Evolutionary conservation across 2,113 vertebrate species (phyloP).

Genomic region (Anoplopoma fimbria): DNA sequence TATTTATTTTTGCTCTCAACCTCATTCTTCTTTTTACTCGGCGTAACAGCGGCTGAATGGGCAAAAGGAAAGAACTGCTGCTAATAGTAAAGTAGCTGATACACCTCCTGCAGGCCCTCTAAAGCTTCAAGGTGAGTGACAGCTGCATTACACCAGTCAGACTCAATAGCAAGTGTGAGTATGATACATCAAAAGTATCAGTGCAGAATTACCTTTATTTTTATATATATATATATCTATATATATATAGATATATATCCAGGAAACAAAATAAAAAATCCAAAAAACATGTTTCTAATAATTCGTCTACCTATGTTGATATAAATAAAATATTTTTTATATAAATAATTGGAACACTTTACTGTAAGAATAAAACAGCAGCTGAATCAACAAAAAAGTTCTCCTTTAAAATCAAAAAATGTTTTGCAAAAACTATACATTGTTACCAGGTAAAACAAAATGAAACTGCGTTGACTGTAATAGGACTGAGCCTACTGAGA

Average conservation of each 20-base stretch:
- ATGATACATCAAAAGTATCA: not conserved
- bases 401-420: not conserved
- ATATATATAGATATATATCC: not conserved
- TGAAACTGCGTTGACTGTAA: not conserved
- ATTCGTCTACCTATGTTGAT: not conserved
- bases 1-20: conserved; percentile 66
- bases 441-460: not conserved
- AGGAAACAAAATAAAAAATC: not conserved
- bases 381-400: not conserved
- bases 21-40: conserved; percentile 53
- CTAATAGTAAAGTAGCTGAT: conserved; percentile 38
- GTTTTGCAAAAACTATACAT: not conserved
- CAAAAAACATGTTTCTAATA: not conserved
- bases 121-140: conserved; percentile 48
- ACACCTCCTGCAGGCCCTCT: conserved; percentile 26
- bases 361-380: not conserved
- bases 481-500: not conserved
- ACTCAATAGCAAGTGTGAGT: not conserved
- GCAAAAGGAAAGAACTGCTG: conserved; percentile 10
- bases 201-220: not conserved
- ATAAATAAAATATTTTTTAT: not conserved
- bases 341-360: not conserved
- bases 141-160: conserved; percentile 51
- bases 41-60: conserved; percentile 31
- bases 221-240: not conserved